These are phyloP conservation scores for Sternarchorhynchus goeldii DNA, from an alignment of 2,797 vertebrate genomes.

Conservation along the genomic window DNA sequence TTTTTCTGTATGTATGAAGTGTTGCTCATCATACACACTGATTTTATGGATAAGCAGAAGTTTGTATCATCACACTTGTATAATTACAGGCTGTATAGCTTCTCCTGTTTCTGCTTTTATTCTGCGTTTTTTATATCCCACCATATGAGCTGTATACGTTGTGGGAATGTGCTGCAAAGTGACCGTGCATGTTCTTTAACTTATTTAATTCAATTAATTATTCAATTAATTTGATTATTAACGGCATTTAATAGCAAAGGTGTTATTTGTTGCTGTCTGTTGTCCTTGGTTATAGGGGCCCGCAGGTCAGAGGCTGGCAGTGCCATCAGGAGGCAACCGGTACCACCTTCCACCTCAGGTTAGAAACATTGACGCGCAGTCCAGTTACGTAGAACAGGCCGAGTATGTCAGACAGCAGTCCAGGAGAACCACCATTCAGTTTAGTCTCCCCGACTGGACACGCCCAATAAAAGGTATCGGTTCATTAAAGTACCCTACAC, in stretches of 20 bases:
- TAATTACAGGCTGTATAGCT: too few species aligned
- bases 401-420: not conserved
- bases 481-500: not conserved
- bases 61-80: too few species aligned
- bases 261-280: not conserved
- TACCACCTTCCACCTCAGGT: conserved; percentile 74
- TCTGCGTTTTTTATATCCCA: too few species aligned
- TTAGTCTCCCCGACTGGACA: not conserved
- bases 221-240: too few species aligned
- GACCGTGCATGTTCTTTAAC: too few species aligned
- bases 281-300: conserved; percentile 62
- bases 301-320: conserved; percentile 72
- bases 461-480: not conserved
- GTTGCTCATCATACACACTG: too few species aligned
- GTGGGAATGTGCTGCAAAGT: too few species aligned
- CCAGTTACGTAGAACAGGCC: not conserved
- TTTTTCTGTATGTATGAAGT: not conserved
- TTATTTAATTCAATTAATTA: too few species aligned
- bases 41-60: too few species aligned
- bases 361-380: conserved; percentile 57
- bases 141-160: too few species aligned
- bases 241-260: not conserved
- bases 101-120: too few species aligned
- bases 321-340: conserved; percentile 68
- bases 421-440: too few species aligned